These are phyloP conservation scores for Lithodes maja DNA, from an alignment of 2,888 invertebrate species.

Conservation along the genomic window DNA sequence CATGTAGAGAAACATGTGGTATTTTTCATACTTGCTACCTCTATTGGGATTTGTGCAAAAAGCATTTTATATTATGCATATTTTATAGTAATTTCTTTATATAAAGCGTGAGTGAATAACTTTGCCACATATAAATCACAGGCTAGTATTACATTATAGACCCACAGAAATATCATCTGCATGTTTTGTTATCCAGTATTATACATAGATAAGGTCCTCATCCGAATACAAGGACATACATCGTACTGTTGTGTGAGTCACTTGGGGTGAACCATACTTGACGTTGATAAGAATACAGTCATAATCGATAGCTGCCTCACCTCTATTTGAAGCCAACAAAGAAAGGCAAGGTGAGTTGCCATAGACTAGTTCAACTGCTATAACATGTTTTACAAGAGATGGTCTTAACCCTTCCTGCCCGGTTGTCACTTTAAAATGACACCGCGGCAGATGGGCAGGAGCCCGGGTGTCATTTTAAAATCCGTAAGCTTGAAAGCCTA, in stretches of 20 bases:
- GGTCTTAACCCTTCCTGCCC: too few species aligned
- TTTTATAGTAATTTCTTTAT: not conserved
- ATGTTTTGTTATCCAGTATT: not conserved
- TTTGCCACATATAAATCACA: slow-evolving; percentile 20
- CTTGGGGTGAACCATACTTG: not conserved
- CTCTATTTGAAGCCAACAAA: too few species aligned
- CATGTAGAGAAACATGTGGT: too few species aligned
- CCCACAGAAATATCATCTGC: not conserved
- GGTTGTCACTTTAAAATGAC: too few species aligned
- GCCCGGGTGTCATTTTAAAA: too few species aligned
- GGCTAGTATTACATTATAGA: not conserved
- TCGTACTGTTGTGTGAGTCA: not conserved
- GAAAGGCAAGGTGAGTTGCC: too few species aligned
- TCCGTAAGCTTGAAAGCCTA: too few species aligned
- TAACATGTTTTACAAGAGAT: too few species aligned
- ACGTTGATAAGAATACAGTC: not conserved
- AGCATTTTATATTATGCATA: not conserved
- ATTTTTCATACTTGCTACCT: not conserved
- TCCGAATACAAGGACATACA: too few species aligned
- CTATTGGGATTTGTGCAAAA: not conserved
- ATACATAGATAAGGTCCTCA: not conserved
- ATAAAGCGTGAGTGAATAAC: not conserved
- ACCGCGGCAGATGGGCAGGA: too few species aligned
- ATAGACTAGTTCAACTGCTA: too few species aligned
- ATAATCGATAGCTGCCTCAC: too few species aligned